phyloP scores from a whole-genome alignment of 2,797 vertebrate genomes.

The Eidolon dupreanum region DNA sequence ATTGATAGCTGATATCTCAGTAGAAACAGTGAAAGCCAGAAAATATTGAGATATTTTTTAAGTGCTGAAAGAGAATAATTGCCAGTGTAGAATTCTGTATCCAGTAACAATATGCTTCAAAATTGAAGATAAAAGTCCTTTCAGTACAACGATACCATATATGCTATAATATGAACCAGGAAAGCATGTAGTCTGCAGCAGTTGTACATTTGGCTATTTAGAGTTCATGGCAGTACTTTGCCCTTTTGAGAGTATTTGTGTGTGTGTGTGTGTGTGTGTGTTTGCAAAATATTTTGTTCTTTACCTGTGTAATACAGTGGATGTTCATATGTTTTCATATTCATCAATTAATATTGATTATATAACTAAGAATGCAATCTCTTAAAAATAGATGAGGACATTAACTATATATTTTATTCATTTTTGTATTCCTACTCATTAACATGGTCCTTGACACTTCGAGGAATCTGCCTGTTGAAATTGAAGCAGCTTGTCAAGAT shows the following conservation, averaged over 20 bases:
- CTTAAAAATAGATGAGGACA: background rate
- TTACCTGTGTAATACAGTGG: slow-evolving; percentile 44
- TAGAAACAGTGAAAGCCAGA: slow-evolving; percentile 20
- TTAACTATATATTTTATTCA: slow-evolving; percentile 23
- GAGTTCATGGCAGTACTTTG: slow-evolving; percentile 16
- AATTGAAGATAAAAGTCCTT: slow-evolving; percentile 44
- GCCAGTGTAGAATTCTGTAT: background rate
- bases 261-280: slow-evolving; percentile 26
- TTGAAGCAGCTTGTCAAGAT: slow-evolving; percentile 45
- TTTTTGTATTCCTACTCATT: slow-evolving; percentile 21
- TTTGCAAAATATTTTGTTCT: slow-evolving; percentile 61
- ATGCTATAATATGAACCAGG: background rate
- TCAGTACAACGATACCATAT: background rate
- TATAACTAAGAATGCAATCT: slow-evolving; percentile 32
- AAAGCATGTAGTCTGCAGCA: background rate
- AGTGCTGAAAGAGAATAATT: slow-evolving; percentile 24
- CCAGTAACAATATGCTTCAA: background rate
- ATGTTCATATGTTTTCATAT: slow-evolving; percentile 55
- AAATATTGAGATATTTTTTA: slow-evolving; percentile 15
- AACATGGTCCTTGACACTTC: slow-evolving; percentile 21
- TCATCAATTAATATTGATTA: slow-evolving; percentile 36
- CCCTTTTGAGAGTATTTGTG: slow-evolving; percentile 37
- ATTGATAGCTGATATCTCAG: slow-evolving; percentile 7
- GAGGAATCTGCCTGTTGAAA: slow-evolving; percentile 57
- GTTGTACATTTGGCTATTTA: background rate